Conservation (phyloP, 2,113 vertebrate species). For the Gallinago undulata region DNA sequence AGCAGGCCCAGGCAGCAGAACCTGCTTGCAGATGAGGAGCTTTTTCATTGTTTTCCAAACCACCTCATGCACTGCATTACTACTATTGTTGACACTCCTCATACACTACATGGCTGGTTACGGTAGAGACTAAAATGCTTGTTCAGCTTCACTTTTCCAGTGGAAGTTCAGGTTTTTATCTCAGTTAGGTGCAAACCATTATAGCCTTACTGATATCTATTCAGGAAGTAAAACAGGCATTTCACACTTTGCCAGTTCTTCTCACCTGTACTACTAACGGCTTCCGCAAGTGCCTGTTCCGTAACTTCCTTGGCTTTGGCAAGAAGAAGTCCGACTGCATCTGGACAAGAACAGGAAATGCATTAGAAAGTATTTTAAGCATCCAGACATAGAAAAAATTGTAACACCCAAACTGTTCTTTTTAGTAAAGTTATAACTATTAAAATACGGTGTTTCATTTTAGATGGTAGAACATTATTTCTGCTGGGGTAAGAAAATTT, state of each 20-base stretch:
- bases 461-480: not conserved
- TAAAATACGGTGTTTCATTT: not conserved
- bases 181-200: not conserved
- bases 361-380: not conserved
- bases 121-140: not conserved
- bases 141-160: not conserved
- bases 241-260: not conserved
- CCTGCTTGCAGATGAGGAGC: not conserved
- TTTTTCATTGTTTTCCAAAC: not conserved
- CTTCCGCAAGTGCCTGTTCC: conserved; percentile 91
- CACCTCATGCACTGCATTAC: not conserved
- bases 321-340: conserved; percentile 94
- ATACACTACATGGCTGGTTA: not conserved
- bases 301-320: conserved; percentile 87
- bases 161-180: not conserved
- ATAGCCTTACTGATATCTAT: not conserved
- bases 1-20: not conserved
- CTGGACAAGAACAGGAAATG: conserved; percentile 38
- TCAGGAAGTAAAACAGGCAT: not conserved
- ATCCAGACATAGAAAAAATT: not conserved
- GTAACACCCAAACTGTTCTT: not conserved
- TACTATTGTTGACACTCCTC: not conserved
- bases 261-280: conserved; percentile 95
- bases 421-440: not conserved
- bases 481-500: not conserved